Percentiles rank a stretch among this genome's conserved stretches.
These are phyloP conservation scores for Sebastes minor DNA, from an alignment of 2,797 vertebrate species.

Conservation along the genomic window DNA sequence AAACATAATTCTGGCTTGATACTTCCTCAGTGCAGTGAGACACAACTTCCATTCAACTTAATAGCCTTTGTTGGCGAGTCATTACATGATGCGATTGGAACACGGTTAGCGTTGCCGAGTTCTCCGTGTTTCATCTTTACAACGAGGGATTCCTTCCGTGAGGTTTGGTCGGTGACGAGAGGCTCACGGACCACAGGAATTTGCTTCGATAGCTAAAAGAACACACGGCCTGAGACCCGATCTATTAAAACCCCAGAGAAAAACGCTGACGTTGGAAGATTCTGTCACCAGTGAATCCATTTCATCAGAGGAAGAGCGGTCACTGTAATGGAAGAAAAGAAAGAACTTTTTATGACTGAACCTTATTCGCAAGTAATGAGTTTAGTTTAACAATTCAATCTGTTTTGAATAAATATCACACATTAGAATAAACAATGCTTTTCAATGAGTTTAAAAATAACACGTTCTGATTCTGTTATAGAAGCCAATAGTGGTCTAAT, in stretches of 20 bases:
- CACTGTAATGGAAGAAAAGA: slow-evolving; percentile 2
- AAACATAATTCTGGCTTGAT: neutral
- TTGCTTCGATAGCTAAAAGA: neutral
- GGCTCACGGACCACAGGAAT: slow-evolving; percentile 31
- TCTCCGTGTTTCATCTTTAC: slow-evolving; percentile 7
- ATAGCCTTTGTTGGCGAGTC: neutral
- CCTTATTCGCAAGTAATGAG: neutral
- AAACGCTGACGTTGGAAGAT: slow-evolving; percentile 17
- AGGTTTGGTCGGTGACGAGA: neutral
- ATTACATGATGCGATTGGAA: neutral
- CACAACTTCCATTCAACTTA: neutral
- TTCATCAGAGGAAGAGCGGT: neutral
- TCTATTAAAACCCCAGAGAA: slow-evolving; percentile 31
- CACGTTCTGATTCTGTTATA: neutral
- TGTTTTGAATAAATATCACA: neutral
- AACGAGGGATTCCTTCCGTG: slow-evolving; percentile 14
- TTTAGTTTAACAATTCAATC: neutral
- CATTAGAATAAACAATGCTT: neutral
- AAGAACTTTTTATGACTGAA: neutral
- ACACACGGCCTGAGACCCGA: neutral
- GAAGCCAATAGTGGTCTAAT: neutral
- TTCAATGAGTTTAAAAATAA: neutral
- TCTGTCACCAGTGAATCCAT: neutral
- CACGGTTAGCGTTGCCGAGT: neutral
- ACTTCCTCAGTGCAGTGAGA: neutral